Percentiles rank a stretch among this genome's conserved stretches.
Evolutionary conservation across 1,140 invertebrate genomes (phyloP).

Genomic region (Atopsyche davidsoni): DNA sequence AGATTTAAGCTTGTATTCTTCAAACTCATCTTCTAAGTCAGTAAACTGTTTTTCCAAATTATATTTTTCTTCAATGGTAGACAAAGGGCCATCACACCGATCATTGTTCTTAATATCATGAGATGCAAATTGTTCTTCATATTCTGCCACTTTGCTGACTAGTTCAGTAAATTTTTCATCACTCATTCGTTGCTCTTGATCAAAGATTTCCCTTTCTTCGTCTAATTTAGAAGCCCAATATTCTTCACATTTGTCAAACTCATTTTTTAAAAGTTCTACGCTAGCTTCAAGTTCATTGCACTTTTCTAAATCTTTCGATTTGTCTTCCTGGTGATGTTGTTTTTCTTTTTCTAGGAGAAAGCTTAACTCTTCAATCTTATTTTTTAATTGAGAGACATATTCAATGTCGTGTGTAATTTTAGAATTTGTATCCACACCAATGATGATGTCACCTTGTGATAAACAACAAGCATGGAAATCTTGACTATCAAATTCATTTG

Average conservation of each 20-base stretch:
- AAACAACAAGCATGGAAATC: too few relatives aligned
- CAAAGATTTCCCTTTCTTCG: constrained; percentile 68
- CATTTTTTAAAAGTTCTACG: constrained; percentile 63
- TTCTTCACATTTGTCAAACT: constrained; percentile 79
- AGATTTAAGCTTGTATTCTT: constrained; percentile 47
- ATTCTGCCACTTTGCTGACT: constrained; percentile 68
- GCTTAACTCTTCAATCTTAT: constrained; percentile 10
- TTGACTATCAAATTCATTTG: too few relatives aligned
- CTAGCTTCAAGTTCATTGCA: constrained; percentile 64
- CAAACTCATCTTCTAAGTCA: constrained; percentile 65
- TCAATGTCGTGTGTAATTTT: constrained; percentile 2
- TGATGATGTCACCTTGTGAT: too few relatives aligned
- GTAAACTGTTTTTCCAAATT: constrained; percentile 67
- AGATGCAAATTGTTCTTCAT: constrained; percentile 66
- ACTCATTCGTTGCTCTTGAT: constrained; percentile 67
- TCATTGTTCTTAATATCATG: constrained; percentile 39
- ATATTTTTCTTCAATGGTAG: constrained; percentile 69
- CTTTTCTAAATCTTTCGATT: constrained; percentile 47
- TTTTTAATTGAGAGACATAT: neutral
- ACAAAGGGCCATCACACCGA: constrained; percentile 47
- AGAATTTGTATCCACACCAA: constrained; percentile 1
- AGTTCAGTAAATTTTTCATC: constrained; percentile 73
- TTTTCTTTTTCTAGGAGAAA: constrained; percentile 17
- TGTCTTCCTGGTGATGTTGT: constrained; percentile 37
- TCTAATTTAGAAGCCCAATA: constrained; percentile 75